Conservation (phyloP, 2,888 invertebrate species). For the Cremastinae sp. region DNA sequence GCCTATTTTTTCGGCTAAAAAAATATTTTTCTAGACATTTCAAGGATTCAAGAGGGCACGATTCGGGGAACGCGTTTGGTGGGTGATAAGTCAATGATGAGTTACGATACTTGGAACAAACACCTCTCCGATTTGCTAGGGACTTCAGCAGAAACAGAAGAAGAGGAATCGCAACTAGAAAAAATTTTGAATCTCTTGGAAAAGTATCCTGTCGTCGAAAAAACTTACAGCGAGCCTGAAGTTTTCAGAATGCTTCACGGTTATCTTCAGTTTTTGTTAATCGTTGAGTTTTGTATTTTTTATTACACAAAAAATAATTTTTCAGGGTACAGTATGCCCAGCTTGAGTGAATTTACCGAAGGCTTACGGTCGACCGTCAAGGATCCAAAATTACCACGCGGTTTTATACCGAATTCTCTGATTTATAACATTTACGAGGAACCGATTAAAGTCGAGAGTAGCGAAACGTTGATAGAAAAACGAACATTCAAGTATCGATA, state of each 20-base stretch:
- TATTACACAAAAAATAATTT: neutral
- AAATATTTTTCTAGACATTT: conserved; percentile 62
- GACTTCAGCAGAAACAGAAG: conserved; percentile 15
- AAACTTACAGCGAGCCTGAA: conserved; percentile 60
- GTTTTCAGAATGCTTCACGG: conserved; percentile 65
- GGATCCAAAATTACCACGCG: conserved; percentile 52
- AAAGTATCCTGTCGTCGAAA: conserved; percentile 48
- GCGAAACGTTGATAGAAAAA: conserved; percentile 19
- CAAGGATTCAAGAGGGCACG: conserved; percentile 61
- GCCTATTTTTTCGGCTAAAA: neutral
- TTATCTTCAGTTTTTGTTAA: conserved; percentile 26
- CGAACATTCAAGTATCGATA: conserved; percentile 58
- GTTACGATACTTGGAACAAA: conserved; percentile 65
- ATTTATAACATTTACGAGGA: conserved; percentile 49
- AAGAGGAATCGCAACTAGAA: conserved; percentile 36
- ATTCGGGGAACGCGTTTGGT: conserved; percentile 56
- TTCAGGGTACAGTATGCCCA: conserved; percentile 59
- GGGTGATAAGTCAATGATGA: conserved; percentile 62
- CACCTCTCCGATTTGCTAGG: conserved; percentile 63
- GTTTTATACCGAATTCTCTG: conserved; percentile 68
- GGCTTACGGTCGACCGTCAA: conserved; percentile 45
- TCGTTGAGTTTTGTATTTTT: neutral
- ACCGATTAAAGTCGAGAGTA: neutral
- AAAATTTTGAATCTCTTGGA: conserved; percentile 59
- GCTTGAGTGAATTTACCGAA: conserved; percentile 48